These are phyloP conservation scores for Cricetomys ansorgei DNA, from an alignment of 2,113 vertebrate genomes.

Conservation along the genomic window DNA sequence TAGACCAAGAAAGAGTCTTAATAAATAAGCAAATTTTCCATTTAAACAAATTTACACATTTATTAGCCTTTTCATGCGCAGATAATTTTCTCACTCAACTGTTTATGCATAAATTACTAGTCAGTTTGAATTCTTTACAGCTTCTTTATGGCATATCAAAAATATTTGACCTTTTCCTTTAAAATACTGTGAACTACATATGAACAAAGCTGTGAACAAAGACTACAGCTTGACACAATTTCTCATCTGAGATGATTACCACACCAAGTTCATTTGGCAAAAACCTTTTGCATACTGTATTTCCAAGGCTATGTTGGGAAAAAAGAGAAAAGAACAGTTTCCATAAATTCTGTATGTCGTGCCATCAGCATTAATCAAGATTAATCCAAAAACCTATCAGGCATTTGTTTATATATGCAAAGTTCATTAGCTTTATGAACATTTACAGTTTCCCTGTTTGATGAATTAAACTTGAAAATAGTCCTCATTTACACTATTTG, in stretches of 20 bases:
- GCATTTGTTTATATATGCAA: background rate
- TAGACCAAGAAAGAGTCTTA: slow-evolving; percentile 15
- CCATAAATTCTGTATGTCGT: background rate
- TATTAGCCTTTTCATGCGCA: slow-evolving; percentile 56
- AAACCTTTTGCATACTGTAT: background rate
- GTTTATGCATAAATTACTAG: slow-evolving; percentile 22
- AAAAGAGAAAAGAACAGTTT: background rate
- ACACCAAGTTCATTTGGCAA: slow-evolving; percentile 14
- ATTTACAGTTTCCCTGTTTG: background rate
- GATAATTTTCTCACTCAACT: slow-evolving; percentile 27
- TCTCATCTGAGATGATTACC: slow-evolving; percentile 32
- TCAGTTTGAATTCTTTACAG: slow-evolving; percentile 49
- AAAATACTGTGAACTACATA: slow-evolving; percentile 51
- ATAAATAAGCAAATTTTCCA: slow-evolving; percentile 58
- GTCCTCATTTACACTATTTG: background rate
- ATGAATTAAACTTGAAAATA: background rate
- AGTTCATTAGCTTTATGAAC: background rate
- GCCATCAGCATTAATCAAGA: background rate
- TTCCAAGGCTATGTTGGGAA: background rate
- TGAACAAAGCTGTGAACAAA: too few relatives aligned
- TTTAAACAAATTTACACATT: slow-evolving; percentile 57
- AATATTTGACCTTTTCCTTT: slow-evolving; percentile 65
- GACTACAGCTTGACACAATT: slow-evolving; percentile 10
- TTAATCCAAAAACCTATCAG: background rate
- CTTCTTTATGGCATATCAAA: slow-evolving; percentile 38